Conservation (phyloP, 2,888 invertebrate species). For the Tetropium fuscum region DNA sequence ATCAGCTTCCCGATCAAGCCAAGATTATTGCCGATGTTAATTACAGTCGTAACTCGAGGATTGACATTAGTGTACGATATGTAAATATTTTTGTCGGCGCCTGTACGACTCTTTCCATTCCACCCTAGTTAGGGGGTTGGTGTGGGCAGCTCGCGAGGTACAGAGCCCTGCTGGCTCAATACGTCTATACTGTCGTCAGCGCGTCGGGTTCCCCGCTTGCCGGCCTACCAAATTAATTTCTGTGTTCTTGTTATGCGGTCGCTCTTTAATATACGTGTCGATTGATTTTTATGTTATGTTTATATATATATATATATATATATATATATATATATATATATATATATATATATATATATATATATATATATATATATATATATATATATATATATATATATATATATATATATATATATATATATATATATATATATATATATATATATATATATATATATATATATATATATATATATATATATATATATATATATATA, state of each 20-base stretch:
- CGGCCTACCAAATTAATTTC: constrained; percentile 10
- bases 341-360: too few species aligned
- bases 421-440: too few species aligned
- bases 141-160: constrained; percentile 61
- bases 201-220: constrained; percentile 55
- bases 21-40: constrained; percentile 2
- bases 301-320: too few species aligned
- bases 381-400: too few species aligned
- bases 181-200: constrained; percentile 62
- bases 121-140: constrained; percentile 50
- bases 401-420: too few species aligned
- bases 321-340: too few species aligned
- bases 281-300: constrained; percentile 14
- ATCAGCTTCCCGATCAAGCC: not conserved
- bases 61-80: constrained; percentile 62
- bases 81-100: constrained; percentile 70
- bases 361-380: too few species aligned
- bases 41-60: constrained; percentile 1
- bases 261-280: constrained; percentile 36
- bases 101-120: constrained; percentile 64
- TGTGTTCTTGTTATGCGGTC: constrained; percentile 30
- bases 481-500: too few species aligned
- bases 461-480: too few species aligned
- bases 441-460: too few species aligned
- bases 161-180: constrained; percentile 60